Base-by-base conservation (phyloP, 2,113 vertebrate genomes). In the Pseudorasbora parva region DNA sequence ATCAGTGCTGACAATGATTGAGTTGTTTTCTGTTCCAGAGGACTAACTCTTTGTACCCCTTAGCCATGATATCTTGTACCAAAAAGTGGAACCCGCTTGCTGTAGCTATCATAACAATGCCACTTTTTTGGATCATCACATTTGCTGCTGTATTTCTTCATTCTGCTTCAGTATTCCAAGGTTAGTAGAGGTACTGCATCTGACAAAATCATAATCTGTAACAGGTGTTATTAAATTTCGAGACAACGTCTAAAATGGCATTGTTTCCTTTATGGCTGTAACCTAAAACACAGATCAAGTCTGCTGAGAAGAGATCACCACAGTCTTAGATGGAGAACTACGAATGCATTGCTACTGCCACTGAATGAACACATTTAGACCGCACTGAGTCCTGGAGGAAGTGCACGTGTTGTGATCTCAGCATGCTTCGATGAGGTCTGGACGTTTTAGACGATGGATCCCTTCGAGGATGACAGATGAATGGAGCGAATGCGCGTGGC, bases 401-500 rank as follows among this genome's bases (percentile, higher is more conserved):
- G 41, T 47, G 71, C 51, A 15, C 33, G 76, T 60, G 57, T 51
- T 23, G 8, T 25, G 54, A 57, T 72, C 27, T 37, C n/a, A 25
- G 43, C 76, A 73, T 56, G 80, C 73, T 84, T 80, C 37, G 49
- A 62, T 33, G 43, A 41, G 21, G 82, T 11, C 59, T 15, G n/a
- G 17, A 21, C 41, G 86, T 73, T 51, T 98, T 95, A 99, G 88
- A 99, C 98, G 41, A 99, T 76, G 51, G 98, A 99, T 82, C 98
- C 98, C 91, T 99, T 99, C 86, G 97, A 99, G 86, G 97, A 97
- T 19, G 98, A 99, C 90, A 99, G 95, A 91, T 99, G 97, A 89
- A 99, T 99, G 81, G 98, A 99, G 88, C 97, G 97, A 93, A 99
- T 98, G 88, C 98, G 95, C 83, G 93, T 90, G 87, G 95, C 96